Evolutionary conservation across 2,888 invertebrate species (phyloP).

Genomic region (Drosophila incognita): DNA sequence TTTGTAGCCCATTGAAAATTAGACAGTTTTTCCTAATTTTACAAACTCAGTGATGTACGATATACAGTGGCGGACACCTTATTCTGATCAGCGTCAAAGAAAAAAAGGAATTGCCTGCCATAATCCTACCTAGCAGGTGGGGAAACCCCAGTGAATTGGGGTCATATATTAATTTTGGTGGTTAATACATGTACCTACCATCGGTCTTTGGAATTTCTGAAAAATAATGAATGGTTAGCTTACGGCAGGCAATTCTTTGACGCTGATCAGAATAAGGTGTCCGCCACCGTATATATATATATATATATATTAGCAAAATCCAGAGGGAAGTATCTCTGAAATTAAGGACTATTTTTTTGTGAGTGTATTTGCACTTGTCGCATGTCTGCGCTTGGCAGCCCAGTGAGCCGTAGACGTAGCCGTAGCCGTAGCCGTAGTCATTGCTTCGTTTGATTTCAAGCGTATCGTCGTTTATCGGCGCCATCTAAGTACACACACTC

Average conservation of each 20-base stretch:
- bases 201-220: no score
- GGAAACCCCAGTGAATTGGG: no score
- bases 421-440: conserved; percentile 2
- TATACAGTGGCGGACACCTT: no score
- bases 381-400: conserved; percentile 51
- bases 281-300: no score
- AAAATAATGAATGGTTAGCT: no score
- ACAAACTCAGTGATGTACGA: neutral
- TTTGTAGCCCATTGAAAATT: neutral
- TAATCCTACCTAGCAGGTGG: no score
- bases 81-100: no score
- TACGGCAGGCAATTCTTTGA: no score
- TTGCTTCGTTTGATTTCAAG: conserved; percentile 61
- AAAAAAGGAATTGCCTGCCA: no score
- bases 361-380: conserved; percentile 23
- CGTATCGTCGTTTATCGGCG: conserved; percentile 64
- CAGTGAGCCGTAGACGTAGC: conserved; percentile 20
- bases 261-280: no score
- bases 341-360: neutral
- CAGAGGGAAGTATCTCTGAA: neutral
- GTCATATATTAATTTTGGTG: no score
- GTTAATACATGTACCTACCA: no score
- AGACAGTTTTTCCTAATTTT: neutral
- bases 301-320: neutral
- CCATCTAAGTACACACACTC: conserved; percentile 33